A percentile compares a stretch with the other conserved stretches of the same genome.
Conservation (phyloP, 2,888 invertebrate species). For the Hypercompe scribonia region DNA sequence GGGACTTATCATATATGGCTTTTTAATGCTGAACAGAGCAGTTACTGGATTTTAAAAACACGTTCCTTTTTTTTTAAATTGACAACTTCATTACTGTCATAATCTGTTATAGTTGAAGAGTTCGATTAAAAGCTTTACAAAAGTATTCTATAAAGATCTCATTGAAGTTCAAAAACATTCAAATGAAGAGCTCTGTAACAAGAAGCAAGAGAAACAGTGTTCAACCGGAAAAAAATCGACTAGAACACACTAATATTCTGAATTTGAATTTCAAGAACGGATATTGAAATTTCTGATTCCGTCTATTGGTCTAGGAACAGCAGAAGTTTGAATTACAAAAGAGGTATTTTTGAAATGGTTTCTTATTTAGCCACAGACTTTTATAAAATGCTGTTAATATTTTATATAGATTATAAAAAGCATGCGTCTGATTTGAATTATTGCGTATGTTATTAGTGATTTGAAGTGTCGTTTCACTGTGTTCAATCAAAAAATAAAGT, state of each 20-base stretch:
- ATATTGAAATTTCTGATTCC: neutral
- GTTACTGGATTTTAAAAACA: neutral
- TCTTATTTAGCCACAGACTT: neutral
- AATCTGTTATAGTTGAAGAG: no score
- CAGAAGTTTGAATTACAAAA: no score
- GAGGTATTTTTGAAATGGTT: neutral
- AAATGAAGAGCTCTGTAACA: neutral
- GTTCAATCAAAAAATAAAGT: neutral
- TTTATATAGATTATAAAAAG: neutral
- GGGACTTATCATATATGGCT: neutral
- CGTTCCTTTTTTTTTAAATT: no score
- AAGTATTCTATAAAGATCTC: neutral
- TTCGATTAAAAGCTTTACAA: no score
- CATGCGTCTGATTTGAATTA: neutral
- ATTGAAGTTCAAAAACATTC: neutral
- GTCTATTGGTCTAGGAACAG: neutral
- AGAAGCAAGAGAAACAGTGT: neutral
- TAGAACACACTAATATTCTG: neutral
- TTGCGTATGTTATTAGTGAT: neutral
- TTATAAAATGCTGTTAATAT: neutral
- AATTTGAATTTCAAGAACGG: neutral
- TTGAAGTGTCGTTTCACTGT: constrained; percentile 10
- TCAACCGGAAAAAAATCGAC: neutral
- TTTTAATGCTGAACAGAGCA: neutral
- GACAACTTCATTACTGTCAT: no score